Percentiles rank a stretch among this genome's conserved stretches.
These are phyloP conservation scores for Odobenus rosmarus DNA, from an alignment of 2,113 vertebrate species.

Conservation along the genomic window DNA sequence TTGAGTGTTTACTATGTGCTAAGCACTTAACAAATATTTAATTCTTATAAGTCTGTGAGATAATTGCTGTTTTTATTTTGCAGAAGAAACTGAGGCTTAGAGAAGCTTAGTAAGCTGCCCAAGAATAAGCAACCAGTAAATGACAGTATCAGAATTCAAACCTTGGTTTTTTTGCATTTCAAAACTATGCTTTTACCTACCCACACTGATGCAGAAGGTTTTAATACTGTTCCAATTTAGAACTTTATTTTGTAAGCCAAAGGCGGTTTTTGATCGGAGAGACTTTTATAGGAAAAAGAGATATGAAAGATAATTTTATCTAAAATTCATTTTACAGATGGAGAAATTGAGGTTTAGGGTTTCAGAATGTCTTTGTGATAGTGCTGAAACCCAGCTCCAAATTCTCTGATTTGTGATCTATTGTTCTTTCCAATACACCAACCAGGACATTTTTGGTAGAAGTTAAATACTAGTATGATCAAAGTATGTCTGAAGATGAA, in stretches of 20 bases:
- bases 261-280: conserved; percentile 27
- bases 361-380: neutral
- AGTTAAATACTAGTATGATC: neutral
- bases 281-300: neutral
- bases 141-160: neutral
- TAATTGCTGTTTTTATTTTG: conserved; percentile 33
- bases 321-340: neutral
- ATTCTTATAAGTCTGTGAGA: neutral
- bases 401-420: neutral
- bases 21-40: conserved; percentile 9
- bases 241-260: conserved; percentile 35
- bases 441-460: neutral
- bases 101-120: neutral
- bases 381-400: neutral
- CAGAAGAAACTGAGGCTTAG: neutral
- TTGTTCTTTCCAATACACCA: neutral
- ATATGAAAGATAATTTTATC: conserved; percentile 12
- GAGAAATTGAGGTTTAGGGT: conserved; percentile 9
- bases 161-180: neutral
- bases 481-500: neutral
- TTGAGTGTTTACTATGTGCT: neutral
- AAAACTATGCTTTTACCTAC: neutral
- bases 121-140: neutral
- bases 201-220: neutral
- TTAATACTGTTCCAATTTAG: neutral